These are phyloP conservation scores for Hippoglossus hippoglossus DNA, from an alignment of 2,797 vertebrate species.

Conservation along the genomic window DNA sequence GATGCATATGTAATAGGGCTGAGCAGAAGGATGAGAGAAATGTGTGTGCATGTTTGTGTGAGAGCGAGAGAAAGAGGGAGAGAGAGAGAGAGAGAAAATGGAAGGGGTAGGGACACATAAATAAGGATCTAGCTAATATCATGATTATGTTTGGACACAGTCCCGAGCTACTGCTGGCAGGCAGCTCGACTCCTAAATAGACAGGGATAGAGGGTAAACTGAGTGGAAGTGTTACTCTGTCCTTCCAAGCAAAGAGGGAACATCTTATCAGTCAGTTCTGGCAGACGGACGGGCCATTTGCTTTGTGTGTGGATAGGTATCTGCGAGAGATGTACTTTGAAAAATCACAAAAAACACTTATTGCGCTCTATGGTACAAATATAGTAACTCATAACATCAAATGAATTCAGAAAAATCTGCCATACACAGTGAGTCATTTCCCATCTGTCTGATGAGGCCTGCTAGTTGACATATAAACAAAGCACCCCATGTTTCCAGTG, in stretches of 20 bases:
- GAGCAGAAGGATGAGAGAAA: conserved; percentile 74
- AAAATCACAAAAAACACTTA: conserved; percentile 41
- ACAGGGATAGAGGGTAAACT: conserved; percentile 80
- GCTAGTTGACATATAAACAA: conserved; percentile 53
- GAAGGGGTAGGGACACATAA: conserved; percentile 80
- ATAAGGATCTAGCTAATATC: conserved; percentile 83
- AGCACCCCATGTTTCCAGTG: conserved; percentile 59
- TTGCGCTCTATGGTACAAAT: conserved; percentile 65
- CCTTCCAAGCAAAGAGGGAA: conserved; percentile 80
- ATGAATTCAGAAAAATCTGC: conserved; percentile 17
- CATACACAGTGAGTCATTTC: conserved; percentile 56
- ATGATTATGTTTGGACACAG: conserved; percentile 85
- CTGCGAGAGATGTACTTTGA: conserved; percentile 69
- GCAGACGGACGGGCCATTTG: conserved; percentile 72
- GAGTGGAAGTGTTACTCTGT: conserved; percentile 82
- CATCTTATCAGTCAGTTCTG: conserved; percentile 74
- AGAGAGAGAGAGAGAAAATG: conserved; percentile 50
- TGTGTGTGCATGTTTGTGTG: conserved; percentile 61
- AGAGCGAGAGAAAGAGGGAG: conserved; percentile 16
- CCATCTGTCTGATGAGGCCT: conserved; percentile 61
- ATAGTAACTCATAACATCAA: conserved; percentile 67
- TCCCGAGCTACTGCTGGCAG: conserved; percentile 80
- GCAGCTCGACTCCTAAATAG: conserved; percentile 74
- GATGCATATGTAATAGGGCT: conserved; percentile 89
- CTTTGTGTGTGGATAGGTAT: conserved; percentile 48